phyloP scores from a whole-genome alignment of 2,888 invertebrate species.

The Leucania comma region DNA sequence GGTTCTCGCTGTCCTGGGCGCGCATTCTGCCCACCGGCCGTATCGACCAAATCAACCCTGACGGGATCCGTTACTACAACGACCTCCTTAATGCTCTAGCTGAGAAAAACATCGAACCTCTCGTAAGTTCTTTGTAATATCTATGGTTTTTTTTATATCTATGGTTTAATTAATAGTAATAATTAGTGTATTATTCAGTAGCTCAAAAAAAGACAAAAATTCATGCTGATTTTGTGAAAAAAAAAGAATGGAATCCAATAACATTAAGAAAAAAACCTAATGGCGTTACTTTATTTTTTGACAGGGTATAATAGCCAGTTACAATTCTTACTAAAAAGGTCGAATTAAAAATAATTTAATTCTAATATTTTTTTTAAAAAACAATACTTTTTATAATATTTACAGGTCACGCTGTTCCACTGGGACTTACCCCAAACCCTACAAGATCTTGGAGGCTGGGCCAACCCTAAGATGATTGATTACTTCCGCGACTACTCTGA shows the following conservation, averaged over 20 bases:
- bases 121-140: slow-evolving; percentile 77
- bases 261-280: no score
- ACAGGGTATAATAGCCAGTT: background rate
- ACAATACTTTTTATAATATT: background rate
- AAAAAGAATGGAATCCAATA: background rate
- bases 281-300: background rate
- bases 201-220: background rate
- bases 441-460: slow-evolving; percentile 90
- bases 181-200: background rate
- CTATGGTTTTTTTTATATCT: no score
- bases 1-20: slow-evolving; percentile 92
- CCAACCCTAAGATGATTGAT: slow-evolving; percentile 88
- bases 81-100: slow-evolving; percentile 92
- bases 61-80: slow-evolving; percentile 92
- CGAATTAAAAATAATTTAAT: background rate
- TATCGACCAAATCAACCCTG: slow-evolving; percentile 88
- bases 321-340: background rate
- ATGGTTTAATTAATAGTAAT: no score
- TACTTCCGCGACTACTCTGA: slow-evolving; percentile 91
- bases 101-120: slow-evolving; percentile 91
- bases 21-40: slow-evolving; percentile 92
- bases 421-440: slow-evolving; percentile 92
- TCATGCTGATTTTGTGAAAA: background rate
- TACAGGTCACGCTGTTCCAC: slow-evolving; percentile 92
- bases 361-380: background rate